Percentiles rank a stretch among this genome's conserved stretches.
phyloP scores from a whole-genome alignment of 1,140 invertebrate species.

The Oreohelix idahoensis region DNA sequence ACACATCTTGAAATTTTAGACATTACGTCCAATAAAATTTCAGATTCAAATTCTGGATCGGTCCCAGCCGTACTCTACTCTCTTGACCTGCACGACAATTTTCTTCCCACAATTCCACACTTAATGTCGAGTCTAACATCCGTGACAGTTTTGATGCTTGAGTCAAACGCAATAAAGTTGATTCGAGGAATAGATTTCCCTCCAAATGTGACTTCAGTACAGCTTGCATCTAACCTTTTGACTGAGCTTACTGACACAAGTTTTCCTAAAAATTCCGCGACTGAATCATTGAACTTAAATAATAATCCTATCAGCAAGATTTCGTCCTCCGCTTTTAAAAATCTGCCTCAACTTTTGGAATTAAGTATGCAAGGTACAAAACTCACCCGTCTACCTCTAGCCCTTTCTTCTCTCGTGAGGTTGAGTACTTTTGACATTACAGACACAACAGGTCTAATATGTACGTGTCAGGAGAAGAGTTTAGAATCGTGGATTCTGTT shows the following conservation, averaged over 20 bases:
- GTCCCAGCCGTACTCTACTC: neutral
- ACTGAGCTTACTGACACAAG: neutral
- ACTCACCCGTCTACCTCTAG: neutral
- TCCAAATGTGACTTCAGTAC: too few relatives aligned
- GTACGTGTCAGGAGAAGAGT: neutral
- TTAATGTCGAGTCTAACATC: neutral
- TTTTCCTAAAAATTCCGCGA: neutral
- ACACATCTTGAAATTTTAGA: neutral
- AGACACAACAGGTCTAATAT: neutral
- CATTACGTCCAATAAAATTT: neutral
- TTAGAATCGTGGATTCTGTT: too few relatives aligned
- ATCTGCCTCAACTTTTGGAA: neutral
- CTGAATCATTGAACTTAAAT: neutral
- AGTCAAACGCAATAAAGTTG: neutral
- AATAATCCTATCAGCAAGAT: neutral
- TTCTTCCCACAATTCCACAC: neutral
- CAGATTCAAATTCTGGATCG: neutral
- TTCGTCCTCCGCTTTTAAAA: neutral
- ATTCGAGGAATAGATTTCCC: neutral
- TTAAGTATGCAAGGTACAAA: neutral
- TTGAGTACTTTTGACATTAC: neutral
- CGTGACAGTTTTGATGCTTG: neutral
- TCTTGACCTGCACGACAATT: neutral
- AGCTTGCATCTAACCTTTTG: neutral
- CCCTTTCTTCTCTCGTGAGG: neutral